These are phyloP conservation scores for Hydropsyche tenuis DNA, from an alignment of 1,140 invertebrate genomes.

Conservation along the genomic window DNA sequence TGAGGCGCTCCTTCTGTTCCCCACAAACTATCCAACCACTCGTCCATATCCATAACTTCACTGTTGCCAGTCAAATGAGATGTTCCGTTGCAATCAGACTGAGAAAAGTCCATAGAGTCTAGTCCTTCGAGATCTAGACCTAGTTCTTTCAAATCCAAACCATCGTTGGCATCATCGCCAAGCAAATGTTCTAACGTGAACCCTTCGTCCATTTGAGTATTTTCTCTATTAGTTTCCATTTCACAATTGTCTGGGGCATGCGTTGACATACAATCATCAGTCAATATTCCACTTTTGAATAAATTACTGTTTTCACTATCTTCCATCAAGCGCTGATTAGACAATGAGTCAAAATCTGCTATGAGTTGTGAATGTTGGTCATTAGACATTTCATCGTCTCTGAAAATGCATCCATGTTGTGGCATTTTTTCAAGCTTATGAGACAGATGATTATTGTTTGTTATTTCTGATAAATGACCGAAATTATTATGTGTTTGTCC, in stretches of 20 bases:
- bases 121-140: slow-evolving; percentile 54
- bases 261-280: background rate
- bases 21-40: slow-evolving; percentile 58
- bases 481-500: slow-evolving; percentile 34
- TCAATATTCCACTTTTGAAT: slow-evolving; percentile 41
- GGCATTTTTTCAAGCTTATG: slow-evolving; percentile 15
- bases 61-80: slow-evolving; percentile 52
- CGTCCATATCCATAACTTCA: slow-evolving; percentile 58
- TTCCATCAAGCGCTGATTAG: slow-evolving; percentile 19
- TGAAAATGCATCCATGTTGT: slow-evolving; percentile 49
- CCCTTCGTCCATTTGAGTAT: slow-evolving; percentile 45
- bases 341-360: slow-evolving; percentile 37
- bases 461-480: slow-evolving; percentile 34
- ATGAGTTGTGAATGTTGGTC: slow-evolving; percentile 30
- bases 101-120: slow-evolving; percentile 49
- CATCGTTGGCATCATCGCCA: slow-evolving; percentile 52
- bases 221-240: slow-evolving; percentile 32
- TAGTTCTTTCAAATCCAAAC: slow-evolving; percentile 59
- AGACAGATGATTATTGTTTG: slow-evolving; percentile 40
- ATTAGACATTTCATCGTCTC: slow-evolving; percentile 54
- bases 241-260: slow-evolving; percentile 31
- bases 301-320: slow-evolving; percentile 40
- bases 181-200: slow-evolving; percentile 45
- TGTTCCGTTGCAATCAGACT: slow-evolving; percentile 34
- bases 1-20: slow-evolving; percentile 54